phyloP scores from a whole-genome alignment of 1,140 invertebrate species.

The Muscidifurax raptorellus region DNA sequence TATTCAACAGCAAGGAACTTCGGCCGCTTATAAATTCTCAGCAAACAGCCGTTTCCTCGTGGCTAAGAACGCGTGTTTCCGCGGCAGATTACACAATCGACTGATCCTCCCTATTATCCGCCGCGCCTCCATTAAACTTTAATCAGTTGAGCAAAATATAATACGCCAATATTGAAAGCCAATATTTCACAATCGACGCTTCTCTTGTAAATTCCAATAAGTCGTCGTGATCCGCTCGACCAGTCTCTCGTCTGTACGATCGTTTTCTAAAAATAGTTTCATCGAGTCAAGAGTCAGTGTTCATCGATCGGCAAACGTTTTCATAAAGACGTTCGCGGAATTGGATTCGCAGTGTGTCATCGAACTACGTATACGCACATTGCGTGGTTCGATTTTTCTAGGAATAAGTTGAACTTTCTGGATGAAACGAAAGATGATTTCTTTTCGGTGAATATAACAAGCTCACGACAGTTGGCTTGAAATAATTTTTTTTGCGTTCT shows the following conservation, averaged over 20 bases:
- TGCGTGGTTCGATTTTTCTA: too few species aligned
- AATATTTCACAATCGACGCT: conserved; percentile 19
- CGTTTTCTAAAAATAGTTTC: conserved; percentile 8
- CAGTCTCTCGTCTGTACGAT: neutral
- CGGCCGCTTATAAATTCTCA: neutral
- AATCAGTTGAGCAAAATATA: neutral
- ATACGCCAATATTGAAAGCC: conserved; percentile 17
- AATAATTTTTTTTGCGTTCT: too few species aligned
- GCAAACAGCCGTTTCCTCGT: neutral
- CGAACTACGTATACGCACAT: too few species aligned
- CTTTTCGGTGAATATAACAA: too few species aligned
- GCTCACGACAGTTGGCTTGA: too few species aligned
- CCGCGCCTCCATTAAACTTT: neutral
- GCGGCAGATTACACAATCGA: neutral
- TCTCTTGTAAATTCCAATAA: conserved; percentile 24
- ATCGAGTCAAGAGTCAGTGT: neutral
- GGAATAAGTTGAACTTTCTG: too few species aligned
- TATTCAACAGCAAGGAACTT: neutral
- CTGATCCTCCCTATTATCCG: neutral
- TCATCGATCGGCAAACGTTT: neutral
- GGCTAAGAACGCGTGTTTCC: neutral
- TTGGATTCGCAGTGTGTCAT: neutral
- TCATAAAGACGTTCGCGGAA: neutral
- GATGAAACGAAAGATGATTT: too few species aligned
- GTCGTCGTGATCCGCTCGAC: neutral